phyloP scores from a whole-genome alignment of 2,888 invertebrate genomes.

The Parasteatoda lunata region DNA sequence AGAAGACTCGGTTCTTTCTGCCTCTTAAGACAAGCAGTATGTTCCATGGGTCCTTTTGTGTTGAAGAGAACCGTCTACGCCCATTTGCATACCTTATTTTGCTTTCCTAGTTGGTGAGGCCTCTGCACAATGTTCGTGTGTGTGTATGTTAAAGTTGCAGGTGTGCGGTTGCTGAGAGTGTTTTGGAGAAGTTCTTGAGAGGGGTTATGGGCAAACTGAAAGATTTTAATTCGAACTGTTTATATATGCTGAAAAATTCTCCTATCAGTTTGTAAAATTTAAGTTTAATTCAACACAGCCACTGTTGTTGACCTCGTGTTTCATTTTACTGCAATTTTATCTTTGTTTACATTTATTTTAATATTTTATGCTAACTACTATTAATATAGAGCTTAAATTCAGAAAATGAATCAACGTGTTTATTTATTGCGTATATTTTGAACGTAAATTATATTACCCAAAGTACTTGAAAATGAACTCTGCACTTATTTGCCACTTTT shows the following conservation, averaged over 20 bases:
- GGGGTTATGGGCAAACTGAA: constrained; percentile 30
- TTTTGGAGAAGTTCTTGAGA: neutral
- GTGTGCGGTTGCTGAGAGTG: constrained; percentile 1
- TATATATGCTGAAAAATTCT: neutral
- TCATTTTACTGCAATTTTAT: no score
- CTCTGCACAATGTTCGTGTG: neutral
- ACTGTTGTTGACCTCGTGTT: no score
- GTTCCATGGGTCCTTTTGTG: constrained; percentile 41
- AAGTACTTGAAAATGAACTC: no score
- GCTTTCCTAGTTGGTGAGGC: constrained; percentile 14
- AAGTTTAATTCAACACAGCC: no score
- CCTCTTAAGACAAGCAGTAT: constrained; percentile 39
- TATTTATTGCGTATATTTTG: no score
- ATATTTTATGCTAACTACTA: no score
- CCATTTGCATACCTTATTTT: constrained; percentile 50
- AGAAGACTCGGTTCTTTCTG: constrained; percentile 17
- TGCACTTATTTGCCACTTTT: no score
- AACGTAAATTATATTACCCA: no score
- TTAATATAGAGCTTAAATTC: no score
- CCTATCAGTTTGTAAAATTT: no score
- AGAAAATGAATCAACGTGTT: no score
- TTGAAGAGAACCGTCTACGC: constrained; percentile 12
- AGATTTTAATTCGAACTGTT: neutral
- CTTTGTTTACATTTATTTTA: no score
- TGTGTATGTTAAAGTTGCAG: constrained; percentile 7